phyloP scores from a whole-genome alignment of 2,113 vertebrate species.

The Prochilodus magdalenae region DNA sequence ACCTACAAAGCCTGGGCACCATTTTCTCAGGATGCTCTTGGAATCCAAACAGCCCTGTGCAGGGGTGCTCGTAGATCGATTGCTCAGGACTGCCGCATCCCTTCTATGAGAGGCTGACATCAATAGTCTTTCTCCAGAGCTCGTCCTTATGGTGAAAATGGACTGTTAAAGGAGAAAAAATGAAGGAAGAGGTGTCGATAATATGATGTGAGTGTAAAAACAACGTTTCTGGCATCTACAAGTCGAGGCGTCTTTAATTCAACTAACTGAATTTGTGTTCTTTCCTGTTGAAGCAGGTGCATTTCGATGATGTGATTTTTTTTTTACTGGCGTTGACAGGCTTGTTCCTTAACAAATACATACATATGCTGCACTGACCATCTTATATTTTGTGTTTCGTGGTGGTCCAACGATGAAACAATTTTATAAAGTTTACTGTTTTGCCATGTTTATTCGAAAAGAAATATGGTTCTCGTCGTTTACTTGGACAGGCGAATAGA shows the following conservation, averaged over 20 bases:
- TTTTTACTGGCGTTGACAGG: not conserved
- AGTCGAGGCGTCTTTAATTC: not conserved
- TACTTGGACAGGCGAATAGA: too few species aligned
- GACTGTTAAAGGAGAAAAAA: not conserved
- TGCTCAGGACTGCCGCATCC: constrained; percentile 41
- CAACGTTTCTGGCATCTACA: not conserved
- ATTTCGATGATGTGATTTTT: constrained; percentile 6
- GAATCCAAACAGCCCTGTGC: not conserved
- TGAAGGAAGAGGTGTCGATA: not conserved
- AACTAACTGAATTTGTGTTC: not conserved
- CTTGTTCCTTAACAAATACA: constrained; percentile 11
- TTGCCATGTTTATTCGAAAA: not conserved
- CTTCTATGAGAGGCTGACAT: constrained; percentile 6
- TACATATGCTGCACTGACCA: not conserved
- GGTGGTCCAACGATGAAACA: not conserved
- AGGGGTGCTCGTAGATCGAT: constrained; percentile 33
- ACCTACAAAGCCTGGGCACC: not conserved
- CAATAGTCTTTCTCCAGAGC: not conserved
- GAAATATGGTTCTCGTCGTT: not conserved
- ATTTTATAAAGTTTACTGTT: not conserved
- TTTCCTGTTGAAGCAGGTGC: constrained; percentile 22
- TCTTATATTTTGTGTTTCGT: not conserved
- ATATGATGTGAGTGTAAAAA: constrained; percentile 20
- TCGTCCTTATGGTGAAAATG: not conserved
- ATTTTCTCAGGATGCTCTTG: constrained; percentile 27